These are phyloP conservation scores for Corynorhinus townsendii DNA, from an alignment of 2,113 vertebrate genomes.

Conservation along the genomic window DNA sequence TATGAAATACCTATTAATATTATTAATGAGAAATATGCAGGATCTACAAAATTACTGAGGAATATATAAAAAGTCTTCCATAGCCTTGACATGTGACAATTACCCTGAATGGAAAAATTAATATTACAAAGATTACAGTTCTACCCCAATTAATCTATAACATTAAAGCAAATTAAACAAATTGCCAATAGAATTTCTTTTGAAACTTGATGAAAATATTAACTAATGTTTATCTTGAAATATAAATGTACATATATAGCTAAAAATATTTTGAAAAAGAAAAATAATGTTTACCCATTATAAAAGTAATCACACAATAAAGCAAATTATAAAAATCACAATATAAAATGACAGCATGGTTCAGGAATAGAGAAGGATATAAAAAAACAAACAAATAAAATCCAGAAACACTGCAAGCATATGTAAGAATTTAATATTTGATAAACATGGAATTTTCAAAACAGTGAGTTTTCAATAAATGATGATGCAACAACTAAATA, in stretches of 20 bases:
- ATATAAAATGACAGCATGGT: conserved; percentile 18
- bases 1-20: conserved; percentile 5
- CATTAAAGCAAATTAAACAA: conserved; percentile 33
- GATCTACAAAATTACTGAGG: conserved; percentile 22
- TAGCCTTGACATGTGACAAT: neutral
- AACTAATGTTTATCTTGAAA: conserved; percentile 35
- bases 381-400: conserved; percentile 22
- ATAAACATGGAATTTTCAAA: conserved; percentile 52
- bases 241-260: conserved; percentile 27
- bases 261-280: conserved; percentile 45
- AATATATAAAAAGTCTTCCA: conserved; percentile 13
- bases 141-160: neutral
- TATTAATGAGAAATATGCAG: conserved; percentile 11
- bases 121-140: neutral
- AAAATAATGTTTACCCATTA: conserved; percentile 22
- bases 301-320: conserved; percentile 41
- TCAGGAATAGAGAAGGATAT: conserved; percentile 5
- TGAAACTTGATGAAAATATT: conserved; percentile 29
- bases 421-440: conserved; percentile 61
- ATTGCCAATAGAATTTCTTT: conserved; percentile 7
- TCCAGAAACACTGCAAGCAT: conserved; percentile 47
- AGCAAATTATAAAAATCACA: conserved; percentile 32
- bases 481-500: conserved; percentile 62
- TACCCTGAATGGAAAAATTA: conserved; percentile 28
- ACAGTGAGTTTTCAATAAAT: conserved; percentile 44